These are phyloP conservation scores for Deroptyus accipitrinus DNA, from an alignment of 2,113 vertebrate species.

Conservation along the genomic window DNA sequence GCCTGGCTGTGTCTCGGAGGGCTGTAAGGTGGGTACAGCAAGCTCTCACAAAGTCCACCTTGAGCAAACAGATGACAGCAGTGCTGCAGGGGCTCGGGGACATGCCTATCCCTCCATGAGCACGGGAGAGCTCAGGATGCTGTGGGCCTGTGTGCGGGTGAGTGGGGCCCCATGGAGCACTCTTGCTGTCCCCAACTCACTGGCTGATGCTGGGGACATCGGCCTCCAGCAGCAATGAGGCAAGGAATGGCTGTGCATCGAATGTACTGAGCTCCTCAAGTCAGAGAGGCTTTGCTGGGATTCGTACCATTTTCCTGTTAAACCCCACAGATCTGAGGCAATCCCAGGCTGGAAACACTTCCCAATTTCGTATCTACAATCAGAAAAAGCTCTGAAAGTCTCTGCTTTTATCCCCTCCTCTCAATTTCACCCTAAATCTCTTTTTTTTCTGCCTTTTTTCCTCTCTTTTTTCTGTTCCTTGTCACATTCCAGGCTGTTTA, in stretches of 20 bases:
- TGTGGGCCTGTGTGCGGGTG: rapidly evolving
- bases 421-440: not conserved
- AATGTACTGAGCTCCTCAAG: not conserved
- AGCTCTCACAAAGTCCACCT: not conserved
- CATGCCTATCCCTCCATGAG: rapidly evolving
- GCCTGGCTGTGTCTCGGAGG: not conserved
- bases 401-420: not conserved
- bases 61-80: not conserved
- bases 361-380: not conserved
- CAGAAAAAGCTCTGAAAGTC: not conserved
- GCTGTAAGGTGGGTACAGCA: rapidly evolving
- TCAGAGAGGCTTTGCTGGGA: not conserved
- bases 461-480: not conserved
- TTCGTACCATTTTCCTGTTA: not conserved
- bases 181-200: not conserved
- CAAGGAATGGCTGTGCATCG: rapidly evolving
- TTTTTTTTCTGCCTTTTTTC: no score
- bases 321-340: not conserved
- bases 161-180: rapidly evolving
- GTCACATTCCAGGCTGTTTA: not conserved
- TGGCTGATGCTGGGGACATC: rapidly evolving
- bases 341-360: not conserved
- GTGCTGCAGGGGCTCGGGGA: not conserved
- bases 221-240: rapidly evolving
- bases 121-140: not conserved